These are phyloP conservation scores for Zaprionus tsacasi DNA, from an alignment of 1,140 invertebrate genomes.

Conservation along the genomic window DNA sequence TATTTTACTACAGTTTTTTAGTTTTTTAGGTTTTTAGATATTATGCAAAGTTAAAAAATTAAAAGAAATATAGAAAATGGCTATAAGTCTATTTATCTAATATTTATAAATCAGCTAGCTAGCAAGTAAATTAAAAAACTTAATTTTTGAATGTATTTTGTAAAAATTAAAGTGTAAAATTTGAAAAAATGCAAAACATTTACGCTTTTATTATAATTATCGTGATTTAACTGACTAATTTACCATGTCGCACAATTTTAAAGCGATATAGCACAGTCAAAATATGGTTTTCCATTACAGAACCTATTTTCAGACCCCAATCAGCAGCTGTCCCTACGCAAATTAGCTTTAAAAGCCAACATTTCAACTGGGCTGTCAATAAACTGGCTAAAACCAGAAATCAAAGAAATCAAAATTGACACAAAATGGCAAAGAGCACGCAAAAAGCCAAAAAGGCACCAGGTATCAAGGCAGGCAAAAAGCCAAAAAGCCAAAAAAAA, in stretches of 20 bases:
- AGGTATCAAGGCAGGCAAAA: slow-evolving; percentile 39
- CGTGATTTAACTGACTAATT: too few relatives aligned
- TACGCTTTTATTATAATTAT: too few relatives aligned
- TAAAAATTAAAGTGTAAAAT: not conserved
- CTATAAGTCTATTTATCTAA: too few relatives aligned
- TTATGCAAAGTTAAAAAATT: too few relatives aligned
- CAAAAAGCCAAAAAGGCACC: slow-evolving; percentile 6
- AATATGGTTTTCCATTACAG: not conserved
- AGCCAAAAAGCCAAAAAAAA: slow-evolving; percentile 41
- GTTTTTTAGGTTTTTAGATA: not conserved
- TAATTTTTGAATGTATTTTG: not conserved
- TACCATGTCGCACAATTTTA: not conserved
- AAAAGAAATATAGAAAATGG: too few relatives aligned
- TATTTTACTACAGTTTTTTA: not conserved
- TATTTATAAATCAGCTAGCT: too few relatives aligned
- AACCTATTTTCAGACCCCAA: not conserved
- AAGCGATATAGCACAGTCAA: not conserved
- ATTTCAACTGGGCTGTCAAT: slow-evolving; percentile 34
- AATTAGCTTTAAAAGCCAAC: slow-evolving; percentile 14
- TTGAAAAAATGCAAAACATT: too few relatives aligned
- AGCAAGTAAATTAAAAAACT: too few relatives aligned
- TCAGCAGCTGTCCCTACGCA: slow-evolving; percentile 1
- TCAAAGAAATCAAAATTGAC: slow-evolving; percentile 46
- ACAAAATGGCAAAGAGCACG: slow-evolving; percentile 22
- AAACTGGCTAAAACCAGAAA: slow-evolving; percentile 11